These are phyloP conservation scores for Lordiphosa clarofinis DNA, from an alignment of 1,140 invertebrate species.

Conservation along the genomic window DNA sequence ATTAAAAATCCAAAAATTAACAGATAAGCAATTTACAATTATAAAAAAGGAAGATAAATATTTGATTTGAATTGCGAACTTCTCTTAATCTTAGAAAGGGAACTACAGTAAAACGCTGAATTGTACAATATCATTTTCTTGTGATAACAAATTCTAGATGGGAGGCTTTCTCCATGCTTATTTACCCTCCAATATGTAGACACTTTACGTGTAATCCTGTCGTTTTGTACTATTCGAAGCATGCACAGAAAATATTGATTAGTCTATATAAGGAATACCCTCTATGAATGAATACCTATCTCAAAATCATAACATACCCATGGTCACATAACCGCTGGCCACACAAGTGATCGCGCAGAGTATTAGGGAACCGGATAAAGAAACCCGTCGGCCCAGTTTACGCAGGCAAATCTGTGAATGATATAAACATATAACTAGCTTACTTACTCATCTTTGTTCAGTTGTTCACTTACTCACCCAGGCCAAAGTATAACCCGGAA, in stretches of 20 bases:
- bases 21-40: too few relatives aligned
- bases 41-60: too few relatives aligned
- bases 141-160: too few relatives aligned
- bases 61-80: too few relatives aligned
- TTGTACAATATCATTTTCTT: too few relatives aligned
- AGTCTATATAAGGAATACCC: too few relatives aligned
- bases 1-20: too few relatives aligned
- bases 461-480: constrained; percentile 51
- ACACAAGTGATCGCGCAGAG: constrained; percentile 82
- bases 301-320: constrained; percentile 34
- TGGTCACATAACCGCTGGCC: constrained; percentile 71
- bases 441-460: too few relatives aligned
- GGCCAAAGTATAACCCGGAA: constrained; percentile 82
- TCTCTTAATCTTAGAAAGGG: too few relatives aligned
- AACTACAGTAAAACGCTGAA: too few relatives aligned
- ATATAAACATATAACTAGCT: too few relatives aligned
- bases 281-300: not conserved
- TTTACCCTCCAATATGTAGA: not conserved
- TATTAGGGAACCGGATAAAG: constrained; percentile 81
- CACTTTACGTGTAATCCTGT: constrained; percentile 39
- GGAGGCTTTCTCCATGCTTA: constrained; percentile 5
- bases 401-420: constrained; percentile 79
- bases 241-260: constrained; percentile 15
- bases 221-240: constrained; percentile 36
- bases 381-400: constrained; percentile 81